Evolutionary conservation across 1,140 invertebrate species (phyloP), one percentile per base, ranked within the genome.

Genomic region (Brachionus asplanchnoidis): DNA sequence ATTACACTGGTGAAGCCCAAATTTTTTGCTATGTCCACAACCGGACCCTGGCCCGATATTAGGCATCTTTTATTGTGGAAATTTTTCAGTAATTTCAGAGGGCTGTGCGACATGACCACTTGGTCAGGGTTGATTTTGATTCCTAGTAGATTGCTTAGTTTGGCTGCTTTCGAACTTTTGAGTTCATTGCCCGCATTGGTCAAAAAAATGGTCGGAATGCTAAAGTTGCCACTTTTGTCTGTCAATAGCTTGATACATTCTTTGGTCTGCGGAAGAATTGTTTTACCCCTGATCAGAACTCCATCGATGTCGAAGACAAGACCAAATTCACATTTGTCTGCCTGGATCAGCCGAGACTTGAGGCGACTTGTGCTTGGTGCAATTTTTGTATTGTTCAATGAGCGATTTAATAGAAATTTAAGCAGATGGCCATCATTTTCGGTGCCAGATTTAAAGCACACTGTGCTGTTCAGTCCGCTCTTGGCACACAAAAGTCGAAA

Each of bases 101-200:
- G 93, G 84, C 93, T 92, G 87, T 94, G 93, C 2, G 93, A 92
- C 92, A 94, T 92, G 0, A 94, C 90, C 3, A 94, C 93, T 87
- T 94, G 93, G 3, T 93, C 92, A 11, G 82, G 32, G 20, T 84
- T 84, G 85, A 90, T 89, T 86, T 89, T 85, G n/a, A 90, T 86
- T 17, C 87, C 88, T 17, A 90, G 87, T 87, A 87, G 87, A 83
- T 89, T 86, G 36, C 89, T 88, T 23, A 90, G 85, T 66, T 89
- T 88, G 77, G 87, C 86, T 23, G 89, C 89, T 86, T 90, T 90
- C 9, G 85, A 85, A 68, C 90, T 90, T 77, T 89, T 85, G 46
- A 90, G 84, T 36, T 86, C 87, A 79, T 90, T 90, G 7, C 89
- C 89, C 70, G 89, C 89, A 87, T 90, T 90, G 77, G 89, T 90